phyloP scores from a whole-genome alignment of 1,140 invertebrate genomes.

The Argopecten irradians region DNA sequence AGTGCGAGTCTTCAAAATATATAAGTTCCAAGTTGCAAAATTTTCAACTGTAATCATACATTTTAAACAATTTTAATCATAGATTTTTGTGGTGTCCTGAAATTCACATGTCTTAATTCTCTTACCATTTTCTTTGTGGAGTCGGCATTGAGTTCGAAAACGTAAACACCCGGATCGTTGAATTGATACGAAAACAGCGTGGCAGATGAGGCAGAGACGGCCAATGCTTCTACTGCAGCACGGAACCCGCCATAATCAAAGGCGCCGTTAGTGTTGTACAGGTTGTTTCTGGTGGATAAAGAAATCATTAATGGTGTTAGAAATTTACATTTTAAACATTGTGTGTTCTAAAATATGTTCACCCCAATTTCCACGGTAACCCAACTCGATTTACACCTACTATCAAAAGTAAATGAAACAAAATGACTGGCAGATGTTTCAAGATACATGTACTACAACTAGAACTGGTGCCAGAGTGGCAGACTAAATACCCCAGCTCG shows the following conservation, averaged over 20 bases:
- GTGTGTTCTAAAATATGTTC: too few relatives aligned
- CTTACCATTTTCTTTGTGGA: conserved; percentile 73
- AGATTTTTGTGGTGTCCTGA: background rate
- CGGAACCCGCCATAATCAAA: conserved; percentile 76
- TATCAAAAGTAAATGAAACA: too few relatives aligned
- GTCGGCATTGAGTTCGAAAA: conserved; percentile 72
- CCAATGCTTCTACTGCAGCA: conserved; percentile 62
- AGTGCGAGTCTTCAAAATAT: too few relatives aligned
- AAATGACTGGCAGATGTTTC: too few relatives aligned
- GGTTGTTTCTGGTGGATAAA: conserved; percentile 66
- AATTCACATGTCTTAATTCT: background rate
- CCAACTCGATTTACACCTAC: too few relatives aligned
- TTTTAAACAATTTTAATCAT: too few relatives aligned
- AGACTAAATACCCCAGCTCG: too few relatives aligned
- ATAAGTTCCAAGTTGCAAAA: too few relatives aligned
- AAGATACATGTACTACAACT: too few relatives aligned
- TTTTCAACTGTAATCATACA: too few relatives aligned
- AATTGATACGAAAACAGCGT: conserved; percentile 74
- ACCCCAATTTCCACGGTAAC: background rate
- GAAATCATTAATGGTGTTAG: background rate
- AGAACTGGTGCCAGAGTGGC: too few relatives aligned
- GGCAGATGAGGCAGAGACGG: conserved; percentile 61
- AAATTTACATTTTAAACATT: background rate
- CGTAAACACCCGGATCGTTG: conserved; percentile 70
- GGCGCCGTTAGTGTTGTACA: conserved; percentile 73